Evolutionary conservation across 2,888 invertebrate genomes (phyloP).

Genomic region (Amiota mariae): DNA sequence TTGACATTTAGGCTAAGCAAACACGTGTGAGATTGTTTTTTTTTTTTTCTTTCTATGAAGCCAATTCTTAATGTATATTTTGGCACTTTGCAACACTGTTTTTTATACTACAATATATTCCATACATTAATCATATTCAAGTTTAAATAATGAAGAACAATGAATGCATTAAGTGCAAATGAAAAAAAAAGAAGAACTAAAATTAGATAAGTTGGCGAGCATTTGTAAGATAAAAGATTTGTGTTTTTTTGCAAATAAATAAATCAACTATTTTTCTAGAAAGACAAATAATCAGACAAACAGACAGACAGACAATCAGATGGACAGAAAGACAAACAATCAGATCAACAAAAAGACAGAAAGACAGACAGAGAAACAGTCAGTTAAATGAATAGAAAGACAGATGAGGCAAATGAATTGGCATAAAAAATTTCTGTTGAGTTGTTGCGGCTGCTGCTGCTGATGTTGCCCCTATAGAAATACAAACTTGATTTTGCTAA

Average conservation of each 20-base stretch:
- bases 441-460: constrained; percentile 20
- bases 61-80: no score
- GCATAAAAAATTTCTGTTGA: constrained; percentile 51
- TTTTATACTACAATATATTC: no score
- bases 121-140: no score
- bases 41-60: no score
- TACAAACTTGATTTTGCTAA: not conserved
- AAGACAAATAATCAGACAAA: constrained; percentile 34
- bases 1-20: constrained; percentile 24
- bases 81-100: no score
- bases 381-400: not conserved
- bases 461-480: constrained; percentile 4
- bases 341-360: not conserved
- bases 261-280: no score
- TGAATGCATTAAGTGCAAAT: no score
- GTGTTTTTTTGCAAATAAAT: no score
- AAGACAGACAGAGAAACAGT: not conserved
- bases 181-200: no score
- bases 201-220: no score
- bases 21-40: not conserved
- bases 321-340: constrained; percentile 38
- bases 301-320: not conserved
- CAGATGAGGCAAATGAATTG: constrained; percentile 51
- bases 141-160: no score
- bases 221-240: no score